Percentiles rank a stretch among this genome's conserved stretches.
Conservation (phyloP, 1,140 invertebrate species). For the Drosophila eugracilis region DNA sequence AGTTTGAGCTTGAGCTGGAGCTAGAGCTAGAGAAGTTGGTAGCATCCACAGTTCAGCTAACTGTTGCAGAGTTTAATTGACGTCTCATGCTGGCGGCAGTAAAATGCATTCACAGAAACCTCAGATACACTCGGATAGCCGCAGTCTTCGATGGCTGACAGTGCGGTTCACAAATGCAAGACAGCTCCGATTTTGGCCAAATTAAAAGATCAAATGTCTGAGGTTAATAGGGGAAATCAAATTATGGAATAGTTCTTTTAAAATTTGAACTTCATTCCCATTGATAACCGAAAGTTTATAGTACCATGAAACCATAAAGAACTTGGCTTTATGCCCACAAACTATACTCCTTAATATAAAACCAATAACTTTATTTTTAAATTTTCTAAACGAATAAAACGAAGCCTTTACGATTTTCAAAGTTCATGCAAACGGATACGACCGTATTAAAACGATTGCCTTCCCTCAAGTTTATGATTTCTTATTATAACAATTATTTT, state of each 20-base stretch:
- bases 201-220: constrained; percentile 34
- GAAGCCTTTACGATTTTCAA: not conserved
- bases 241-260: no score
- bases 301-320: no score
- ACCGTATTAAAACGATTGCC: not conserved
- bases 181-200: constrained; percentile 6
- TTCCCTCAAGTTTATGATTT: not conserved
- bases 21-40: constrained; percentile 22
- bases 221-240: not conserved
- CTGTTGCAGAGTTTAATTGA: constrained; percentile 49
- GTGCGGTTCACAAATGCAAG: constrained; percentile 27
- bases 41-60: constrained; percentile 47
- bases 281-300: no score
- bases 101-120: constrained; percentile 51
- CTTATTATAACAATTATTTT: constrained; percentile 5
- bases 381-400: not conserved
- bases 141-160: constrained; percentile 23
- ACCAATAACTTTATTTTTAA: no score
- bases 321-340: no score
- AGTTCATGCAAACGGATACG: not conserved
- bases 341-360: no score
- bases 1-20: not conserved
- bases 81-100: constrained; percentile 47
- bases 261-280: not conserved
- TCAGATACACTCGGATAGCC: constrained; percentile 27